Base-by-base conservation (phyloP, 2,113 vertebrate species). In the Butastur rufipennis region DNA sequence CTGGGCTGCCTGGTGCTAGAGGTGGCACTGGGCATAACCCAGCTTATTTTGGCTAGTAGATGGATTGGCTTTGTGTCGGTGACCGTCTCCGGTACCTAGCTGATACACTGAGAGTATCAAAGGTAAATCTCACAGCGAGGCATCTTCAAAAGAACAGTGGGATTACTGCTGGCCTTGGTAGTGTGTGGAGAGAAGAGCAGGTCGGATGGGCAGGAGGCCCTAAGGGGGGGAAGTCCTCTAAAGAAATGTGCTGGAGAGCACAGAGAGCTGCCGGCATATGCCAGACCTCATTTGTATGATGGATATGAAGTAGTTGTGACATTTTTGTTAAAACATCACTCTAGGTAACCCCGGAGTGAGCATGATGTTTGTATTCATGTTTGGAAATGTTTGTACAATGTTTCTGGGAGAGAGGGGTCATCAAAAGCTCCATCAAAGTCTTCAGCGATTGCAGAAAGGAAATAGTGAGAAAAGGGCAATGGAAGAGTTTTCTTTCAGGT, bases 321-420 rank as follows among this genome's bases (percentile, higher is more conserved):
- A 90, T 79, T 87, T 95, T 61, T 94, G 90, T 93, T 96, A 94
- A 94, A 96, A 72, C 58, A 75, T 61, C 31, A 40, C 42, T 87
- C 81, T 90, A 52, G 65, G 81, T 93, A 93, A 87, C 52, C 87
- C 81, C 80, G 93, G 52, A 87, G 89, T 61, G 81, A 87, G 31
- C 34, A 11, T 27, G 61, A 52, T 85, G 47, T 89, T 94, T 90
- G 81, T 56, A 52, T 56, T 91, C 43, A 36, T 72, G 56, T 79
- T 93, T 72, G 40, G 52, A 89, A 85, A 73, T 16, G 16, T 67
- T 55, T 27, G 9, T 55, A 88, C 42, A 26, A 62, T 38, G 13
- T 79, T 79, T 59, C 84, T 94, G 70, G 47, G 52, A 63, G 52
- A 89, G 29, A 81, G 34, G 16, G 81, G 77, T 96, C 84, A 93